phyloP scores from a whole-genome alignment of 1,140 invertebrate species.

The Spodoptera frugiperda region DNA sequence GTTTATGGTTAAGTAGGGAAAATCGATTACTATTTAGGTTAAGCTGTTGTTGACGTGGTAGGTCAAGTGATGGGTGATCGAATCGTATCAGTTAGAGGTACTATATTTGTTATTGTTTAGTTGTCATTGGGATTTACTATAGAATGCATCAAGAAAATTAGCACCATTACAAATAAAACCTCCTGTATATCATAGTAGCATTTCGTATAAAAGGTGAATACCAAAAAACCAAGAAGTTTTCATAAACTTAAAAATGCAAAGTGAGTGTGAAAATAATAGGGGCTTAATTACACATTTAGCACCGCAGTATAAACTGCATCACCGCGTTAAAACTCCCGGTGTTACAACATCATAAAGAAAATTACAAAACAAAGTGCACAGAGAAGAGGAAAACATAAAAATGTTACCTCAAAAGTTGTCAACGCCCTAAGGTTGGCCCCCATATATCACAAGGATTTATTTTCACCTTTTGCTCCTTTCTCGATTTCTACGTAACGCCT shows the following conservation, averaged over 20 bases:
- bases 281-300: background rate
- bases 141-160: background rate
- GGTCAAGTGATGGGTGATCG: no score
- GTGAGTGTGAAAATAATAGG: background rate
- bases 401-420: constrained; percentile 83
- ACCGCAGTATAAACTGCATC: background rate
- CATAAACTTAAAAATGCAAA: background rate
- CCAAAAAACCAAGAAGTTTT: background rate
- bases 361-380: constrained; percentile 37
- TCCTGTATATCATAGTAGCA: no score
- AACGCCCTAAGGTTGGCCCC: constrained; percentile 70
- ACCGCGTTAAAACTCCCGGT: background rate
- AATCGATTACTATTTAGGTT: no score
- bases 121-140: background rate
- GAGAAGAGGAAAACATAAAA: constrained; percentile 67
- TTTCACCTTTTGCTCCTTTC: constrained; percentile 78
- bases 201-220: no score
- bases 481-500: constrained; percentile 83
- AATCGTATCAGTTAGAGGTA: no score
- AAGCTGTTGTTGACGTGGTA: no score
- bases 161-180: no score
- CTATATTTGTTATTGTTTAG: background rate
- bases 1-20: no score
- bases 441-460: constrained; percentile 84
- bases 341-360: constrained; percentile 13